phyloP scores from a whole-genome alignment of 1,140 invertebrate species.

The Aphaenogaster floridana region DNA sequence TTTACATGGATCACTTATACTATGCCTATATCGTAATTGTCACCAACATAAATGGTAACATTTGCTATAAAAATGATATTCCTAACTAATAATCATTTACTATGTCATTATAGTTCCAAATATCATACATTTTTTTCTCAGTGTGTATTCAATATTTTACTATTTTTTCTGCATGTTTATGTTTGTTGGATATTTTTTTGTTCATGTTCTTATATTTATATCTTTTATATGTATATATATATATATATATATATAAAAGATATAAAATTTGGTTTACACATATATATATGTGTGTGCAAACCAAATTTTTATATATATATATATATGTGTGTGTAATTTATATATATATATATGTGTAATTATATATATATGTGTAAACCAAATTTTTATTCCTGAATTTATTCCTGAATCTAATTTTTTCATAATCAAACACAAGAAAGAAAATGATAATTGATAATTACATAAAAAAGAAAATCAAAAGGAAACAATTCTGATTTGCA shows the following conservation, averaged over 20 bases:
- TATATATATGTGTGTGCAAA: neutral
- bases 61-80: too few species aligned
- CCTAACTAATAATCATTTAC: too few species aligned
- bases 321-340: too few species aligned
- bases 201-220: neutral
- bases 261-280: too few species aligned
- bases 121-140: too few species aligned
- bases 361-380: neutral
- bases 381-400: constrained; percentile 8
- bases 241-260: too few species aligned
- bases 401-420: neutral
- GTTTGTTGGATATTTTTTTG: neutral
- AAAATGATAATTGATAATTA: neutral
- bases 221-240: neutral
- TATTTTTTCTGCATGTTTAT: neutral
- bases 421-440: neutral
- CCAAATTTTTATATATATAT: constrained; percentile 8
- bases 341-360: too few species aligned
- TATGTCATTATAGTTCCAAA: too few species aligned
- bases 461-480: neutral
- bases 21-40: too few species aligned
- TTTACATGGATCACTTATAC: too few species aligned
- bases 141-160: neutral
- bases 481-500: neutral
- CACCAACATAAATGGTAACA: too few species aligned